These are phyloP conservation scores for Thaumatotibia leucotreta DNA, from an alignment of 1,140 invertebrate species.

Conservation along the genomic window DNA sequence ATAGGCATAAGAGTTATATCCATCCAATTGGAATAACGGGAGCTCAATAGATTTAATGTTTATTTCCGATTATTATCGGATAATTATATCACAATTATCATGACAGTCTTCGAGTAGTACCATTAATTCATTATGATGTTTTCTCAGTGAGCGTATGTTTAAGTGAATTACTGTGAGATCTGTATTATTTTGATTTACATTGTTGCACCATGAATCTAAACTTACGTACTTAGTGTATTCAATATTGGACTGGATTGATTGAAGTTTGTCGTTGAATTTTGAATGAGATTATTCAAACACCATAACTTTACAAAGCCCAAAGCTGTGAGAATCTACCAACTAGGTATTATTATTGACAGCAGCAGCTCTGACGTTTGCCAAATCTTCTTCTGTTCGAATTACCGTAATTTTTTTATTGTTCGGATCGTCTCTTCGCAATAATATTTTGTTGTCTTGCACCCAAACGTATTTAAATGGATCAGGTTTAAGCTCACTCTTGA, in stretches of 20 bases:
- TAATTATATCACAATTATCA: constrained; percentile 9
- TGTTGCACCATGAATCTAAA: background rate
- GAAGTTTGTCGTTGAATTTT: background rate
- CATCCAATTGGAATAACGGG: background rate
- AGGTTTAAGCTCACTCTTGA: background rate
- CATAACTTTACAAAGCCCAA: background rate
- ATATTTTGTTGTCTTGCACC: background rate
- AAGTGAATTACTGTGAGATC: background rate
- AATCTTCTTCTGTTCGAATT: background rate
- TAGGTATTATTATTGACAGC: too few species aligned
- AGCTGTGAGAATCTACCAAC: too few species aligned
- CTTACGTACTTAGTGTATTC: background rate
- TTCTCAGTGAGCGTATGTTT: constrained; percentile 13
- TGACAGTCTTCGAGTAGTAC: background rate
- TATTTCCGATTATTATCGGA: constrained; percentile 10
- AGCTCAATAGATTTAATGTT: constrained; percentile 13
- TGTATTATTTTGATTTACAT: background rate
- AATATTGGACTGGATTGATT: background rate
- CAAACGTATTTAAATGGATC: background rate
- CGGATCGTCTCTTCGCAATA: background rate
- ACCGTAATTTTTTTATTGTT: background rate
- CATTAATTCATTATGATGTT: constrained; percentile 15
- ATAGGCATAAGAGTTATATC: background rate
- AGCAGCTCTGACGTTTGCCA: background rate
- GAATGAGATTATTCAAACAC: background rate